phyloP scores from a whole-genome alignment of 2,797 vertebrate genomes.

The Centropyge bicolor region DNA sequence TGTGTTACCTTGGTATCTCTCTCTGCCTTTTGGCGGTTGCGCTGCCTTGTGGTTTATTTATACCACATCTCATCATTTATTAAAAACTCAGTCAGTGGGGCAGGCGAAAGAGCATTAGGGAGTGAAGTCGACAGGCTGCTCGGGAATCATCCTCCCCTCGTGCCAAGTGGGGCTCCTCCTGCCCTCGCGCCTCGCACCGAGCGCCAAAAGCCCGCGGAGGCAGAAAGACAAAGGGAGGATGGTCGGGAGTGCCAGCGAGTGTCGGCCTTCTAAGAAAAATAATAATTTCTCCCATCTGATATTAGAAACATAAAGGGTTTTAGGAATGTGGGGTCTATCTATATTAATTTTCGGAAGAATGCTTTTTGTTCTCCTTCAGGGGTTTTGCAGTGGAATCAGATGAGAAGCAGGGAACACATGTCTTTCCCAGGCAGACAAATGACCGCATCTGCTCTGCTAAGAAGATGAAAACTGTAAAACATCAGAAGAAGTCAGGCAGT shows the following conservation, averaged over 20 bases:
- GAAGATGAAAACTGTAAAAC: constrained; percentile 52
- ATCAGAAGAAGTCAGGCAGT: constrained; percentile 45
- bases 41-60: constrained; percentile 88
- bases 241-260: constrained; percentile 54
- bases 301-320: constrained; percentile 57
- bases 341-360: constrained; percentile 52
- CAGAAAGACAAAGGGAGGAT: constrained; percentile 69
- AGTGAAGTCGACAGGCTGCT: constrained; percentile 82
- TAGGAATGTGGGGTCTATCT: constrained; percentile 58
- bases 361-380: constrained; percentile 51
- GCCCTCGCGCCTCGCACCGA: constrained; percentile 55
- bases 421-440: constrained; percentile 60
- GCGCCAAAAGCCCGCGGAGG: constrained; percentile 69
- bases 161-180: constrained; percentile 85
- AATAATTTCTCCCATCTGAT: constrained; percentile 57
- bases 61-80: constrained; percentile 88
- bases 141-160: constrained; percentile 79
- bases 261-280: constrained; percentile 59
- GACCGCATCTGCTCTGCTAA: constrained; percentile 49
- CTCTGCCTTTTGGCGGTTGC: constrained; percentile 83
- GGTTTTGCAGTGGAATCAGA: constrained; percentile 49
- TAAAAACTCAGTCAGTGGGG: constrained; percentile 91
- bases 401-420: constrained; percentile 47
- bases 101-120: constrained; percentile 81
- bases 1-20: constrained; percentile 85